A percentile compares a stretch with the other conserved stretches of the same genome.
These are phyloP conservation scores for Acropternis orthonyx DNA, from an alignment of 2,797 vertebrate genomes.

Conservation along the genomic window DNA sequence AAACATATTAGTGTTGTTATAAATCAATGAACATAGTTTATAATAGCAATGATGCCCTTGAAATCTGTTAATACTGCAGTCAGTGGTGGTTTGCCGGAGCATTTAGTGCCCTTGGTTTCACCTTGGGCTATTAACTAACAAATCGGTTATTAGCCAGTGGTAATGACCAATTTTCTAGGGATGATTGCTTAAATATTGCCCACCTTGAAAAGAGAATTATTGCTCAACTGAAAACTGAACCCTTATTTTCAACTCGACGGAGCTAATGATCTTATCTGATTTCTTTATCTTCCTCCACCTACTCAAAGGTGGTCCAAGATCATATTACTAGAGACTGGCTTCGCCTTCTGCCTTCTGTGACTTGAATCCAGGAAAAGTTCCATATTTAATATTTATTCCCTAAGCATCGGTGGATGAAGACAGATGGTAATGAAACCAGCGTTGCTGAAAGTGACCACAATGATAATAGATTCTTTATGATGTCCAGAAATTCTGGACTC, in stretches of 20 bases:
- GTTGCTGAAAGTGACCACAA: slow-evolving; percentile 80
- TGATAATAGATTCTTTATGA: slow-evolving; percentile 82
- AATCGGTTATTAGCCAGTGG: slow-evolving; percentile 80
- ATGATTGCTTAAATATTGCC: slow-evolving; percentile 82
- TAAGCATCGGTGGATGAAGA: slow-evolving; percentile 75
- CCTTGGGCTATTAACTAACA: slow-evolving; percentile 83
- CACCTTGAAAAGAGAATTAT: slow-evolving; percentile 83
- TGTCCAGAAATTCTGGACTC: slow-evolving; percentile 80
- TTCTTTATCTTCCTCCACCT: slow-evolving; percentile 47
- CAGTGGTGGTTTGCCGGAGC: slow-evolving; percentile 62
- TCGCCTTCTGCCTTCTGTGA: slow-evolving; percentile 53
- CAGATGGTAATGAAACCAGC: slow-evolving; percentile 79
- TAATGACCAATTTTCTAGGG: slow-evolving; percentile 83
- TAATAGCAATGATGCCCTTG: slow-evolving; percentile 79
- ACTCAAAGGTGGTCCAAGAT: slow-evolving; percentile 13
- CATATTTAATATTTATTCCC: slow-evolving; percentile 80
- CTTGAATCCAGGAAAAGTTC: slow-evolving; percentile 73
- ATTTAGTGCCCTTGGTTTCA: slow-evolving; percentile 77
- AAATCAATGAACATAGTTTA: slow-evolving; percentile 79
- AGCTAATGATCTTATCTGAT: slow-evolving; percentile 76
- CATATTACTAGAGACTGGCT: slow-evolving; percentile 27
- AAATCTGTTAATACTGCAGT: slow-evolving; percentile 74
- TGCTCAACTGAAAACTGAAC: slow-evolving; percentile 76
- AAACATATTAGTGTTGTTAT: slow-evolving; percentile 78
- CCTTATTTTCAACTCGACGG: slow-evolving; percentile 78